Conservation (phyloP, 2,113 vertebrate species). For the Oceanodroma tethys region DNA sequence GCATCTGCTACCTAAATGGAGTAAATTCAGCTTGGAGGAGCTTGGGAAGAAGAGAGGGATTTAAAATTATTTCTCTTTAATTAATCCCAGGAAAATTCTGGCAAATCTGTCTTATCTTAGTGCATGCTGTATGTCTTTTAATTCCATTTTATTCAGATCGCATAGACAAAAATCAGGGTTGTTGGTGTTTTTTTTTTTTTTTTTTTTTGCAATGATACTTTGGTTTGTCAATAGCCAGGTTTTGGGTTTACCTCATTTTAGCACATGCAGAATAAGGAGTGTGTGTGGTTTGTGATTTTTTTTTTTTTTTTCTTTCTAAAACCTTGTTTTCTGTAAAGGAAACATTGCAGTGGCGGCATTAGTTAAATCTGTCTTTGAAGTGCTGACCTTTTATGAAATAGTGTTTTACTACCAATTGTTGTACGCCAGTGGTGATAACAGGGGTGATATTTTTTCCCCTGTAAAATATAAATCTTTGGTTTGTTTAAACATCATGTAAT, state of each 20-base stretch:
- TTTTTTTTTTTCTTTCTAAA: not conserved
- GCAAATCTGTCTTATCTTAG: not conserved
- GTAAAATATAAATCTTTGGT: not conserved
- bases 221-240: not conserved
- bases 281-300: not conserved
- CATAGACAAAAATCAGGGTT: not conserved
- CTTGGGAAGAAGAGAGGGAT: not conserved
- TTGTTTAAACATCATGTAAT: not conserved
- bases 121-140: not conserved
- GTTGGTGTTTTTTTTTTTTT: too few relatives aligned
- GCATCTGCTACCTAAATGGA: not conserved
- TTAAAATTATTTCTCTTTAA: not conserved
- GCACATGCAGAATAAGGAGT: not conserved
- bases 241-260: not conserved
- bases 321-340: not conserved
- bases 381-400: slow-evolving; percentile 8
- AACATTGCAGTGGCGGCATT: not conserved
- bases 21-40: not conserved
- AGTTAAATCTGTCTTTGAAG: slow-evolving; percentile 9
- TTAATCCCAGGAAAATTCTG: slow-evolving; percentile 27
- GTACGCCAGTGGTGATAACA: not conserved
- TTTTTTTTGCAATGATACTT: not conserved
- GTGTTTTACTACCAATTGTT: not conserved
- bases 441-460: not conserved
- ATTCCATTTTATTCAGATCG: not conserved